Evolutionary conservation across 2,113 vertebrate species (phyloP), one percentile per base, ranked within the genome.

Genomic region (Macheiramphus alcinus): DNA sequence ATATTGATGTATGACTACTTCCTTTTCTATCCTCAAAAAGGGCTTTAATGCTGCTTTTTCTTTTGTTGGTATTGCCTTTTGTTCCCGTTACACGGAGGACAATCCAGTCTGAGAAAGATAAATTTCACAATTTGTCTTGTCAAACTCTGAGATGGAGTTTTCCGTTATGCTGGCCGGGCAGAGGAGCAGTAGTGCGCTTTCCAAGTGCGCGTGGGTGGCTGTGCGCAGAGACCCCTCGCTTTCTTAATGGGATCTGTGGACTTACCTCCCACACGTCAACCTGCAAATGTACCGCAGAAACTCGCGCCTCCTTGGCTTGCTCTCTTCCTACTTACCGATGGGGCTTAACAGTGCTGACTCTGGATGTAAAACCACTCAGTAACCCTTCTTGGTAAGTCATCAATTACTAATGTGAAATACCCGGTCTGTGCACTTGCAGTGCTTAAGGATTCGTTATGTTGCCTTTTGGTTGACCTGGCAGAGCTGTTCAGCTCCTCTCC

Each of bases 81-180:
- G 67, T 96, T 96, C 66, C 67, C 43, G 43, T 97, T 96, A 95
- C 56, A 9, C 3, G 5, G 75, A 96, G 75, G 81, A 91, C 87
- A 71, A 36, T 82, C 79, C 80, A 42, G 63, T 15, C 78, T 76
- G 63, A 93, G 94, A 86, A 71, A 95, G 96, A 94, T 91, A 91
- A 95, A 97, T 98, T 65, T 88, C 93, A 70, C 96, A 40, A 95
- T 97, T 97, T 97, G 91, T 80, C 96, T 40, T 97, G 97, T 97
- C 97, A 97, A 7, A n/a, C 93, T 40, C 42, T 0, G 87, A 93
- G 96, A 95, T 97, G 86, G 91, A 97, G 93, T 93, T 97, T 80
- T 70, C 76, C 0, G 47, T 94, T 84, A 12, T 11, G n/a, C 86
- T 63, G 88, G 63, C 50, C 15, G 5, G 65, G 82, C 86, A 36